phyloP scores from a whole-genome alignment of 2,113 vertebrate species.

The Reinhardtius hippoglossoides region DNA sequence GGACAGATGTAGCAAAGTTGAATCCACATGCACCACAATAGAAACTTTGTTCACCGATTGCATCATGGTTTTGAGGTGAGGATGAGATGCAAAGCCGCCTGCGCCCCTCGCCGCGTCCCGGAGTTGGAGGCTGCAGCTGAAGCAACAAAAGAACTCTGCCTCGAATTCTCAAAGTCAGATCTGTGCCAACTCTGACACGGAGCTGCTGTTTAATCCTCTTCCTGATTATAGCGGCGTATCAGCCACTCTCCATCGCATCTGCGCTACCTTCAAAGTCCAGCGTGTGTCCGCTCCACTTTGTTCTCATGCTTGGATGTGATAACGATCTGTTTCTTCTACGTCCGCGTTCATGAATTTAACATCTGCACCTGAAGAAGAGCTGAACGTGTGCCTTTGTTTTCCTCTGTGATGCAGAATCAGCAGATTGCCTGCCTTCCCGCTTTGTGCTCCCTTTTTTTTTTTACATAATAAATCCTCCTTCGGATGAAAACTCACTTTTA shows the following conservation, averaged over 20 bases:
- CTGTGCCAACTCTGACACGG: slow-evolving; percentile 42
- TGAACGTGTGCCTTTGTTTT: slow-evolving; percentile 47
- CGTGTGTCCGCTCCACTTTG: slow-evolving; percentile 17
- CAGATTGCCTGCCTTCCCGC: slow-evolving; percentile 13
- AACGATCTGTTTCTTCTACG: slow-evolving; percentile 44
- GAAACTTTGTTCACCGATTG: slow-evolving; percentile 26
- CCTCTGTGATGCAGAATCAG: slow-evolving; percentile 41
- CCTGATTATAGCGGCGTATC: slow-evolving; percentile 56
- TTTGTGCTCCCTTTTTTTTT: slow-evolving; percentile 8
- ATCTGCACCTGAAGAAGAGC: slow-evolving; percentile 50
- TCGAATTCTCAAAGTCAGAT: slow-evolving; percentile 45
- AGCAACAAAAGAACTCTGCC: slow-evolving; percentile 36
- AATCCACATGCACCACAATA: background rate
- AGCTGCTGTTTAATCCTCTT: slow-evolving; percentile 47
- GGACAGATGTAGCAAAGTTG: slow-evolving; percentile 2
- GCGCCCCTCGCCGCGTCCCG: background rate
- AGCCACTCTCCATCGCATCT: slow-evolving; percentile 29
- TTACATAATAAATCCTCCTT: slow-evolving; percentile 34
- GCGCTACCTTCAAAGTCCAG: slow-evolving; percentile 53
- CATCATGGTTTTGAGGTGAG: background rate
- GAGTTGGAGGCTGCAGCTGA: slow-evolving; percentile 14
- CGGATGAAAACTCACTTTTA: slow-evolving; percentile 18
- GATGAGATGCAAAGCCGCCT: slow-evolving; percentile 29
- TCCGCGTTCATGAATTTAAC: slow-evolving; percentile 67
- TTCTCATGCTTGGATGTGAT: slow-evolving; percentile 53